A percentile compares a stretch with the other conserved stretches of the same genome.
Conservation (phyloP, 2,888 invertebrate species). For the Mellilla xanthometata region DNA sequence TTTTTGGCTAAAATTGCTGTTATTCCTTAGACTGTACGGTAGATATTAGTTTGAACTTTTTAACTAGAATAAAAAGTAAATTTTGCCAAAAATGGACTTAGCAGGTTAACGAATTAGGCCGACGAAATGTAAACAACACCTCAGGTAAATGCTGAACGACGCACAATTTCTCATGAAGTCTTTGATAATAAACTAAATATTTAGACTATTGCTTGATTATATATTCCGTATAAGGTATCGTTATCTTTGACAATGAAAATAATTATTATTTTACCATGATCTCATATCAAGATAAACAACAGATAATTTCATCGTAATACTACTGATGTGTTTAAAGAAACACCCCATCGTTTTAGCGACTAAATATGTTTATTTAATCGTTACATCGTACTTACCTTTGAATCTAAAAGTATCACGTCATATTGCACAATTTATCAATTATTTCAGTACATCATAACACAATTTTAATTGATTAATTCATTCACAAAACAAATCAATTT, state of each 20-base stretch:
- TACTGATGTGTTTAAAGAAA: not conserved
- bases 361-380: not conserved
- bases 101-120: too few relatives aligned
- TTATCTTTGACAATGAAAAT: too few relatives aligned
- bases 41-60: too few relatives aligned
- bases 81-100: too few relatives aligned
- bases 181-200: not conserved
- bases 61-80: too few relatives aligned
- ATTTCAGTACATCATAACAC: constrained; percentile 13
- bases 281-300: too few relatives aligned
- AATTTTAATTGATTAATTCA: constrained; percentile 36
- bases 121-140: constrained; percentile 1
- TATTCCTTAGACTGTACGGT: too few relatives aligned
- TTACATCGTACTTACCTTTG: constrained; percentile 17
- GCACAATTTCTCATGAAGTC: constrained; percentile 1
- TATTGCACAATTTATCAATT: constrained; percentile 13
- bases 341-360: not conserved
- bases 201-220: not conserved
- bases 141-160: constrained; percentile 1
- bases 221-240: too few relatives aligned
- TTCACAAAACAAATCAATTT: constrained; percentile 34
- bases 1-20: too few relatives aligned
- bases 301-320: too few relatives aligned
- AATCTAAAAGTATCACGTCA: constrained; percentile 11
- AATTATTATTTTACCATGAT: too few relatives aligned